Percentiles rank a stretch among this genome's conserved stretches.
Conservation (phyloP, 2,888 invertebrate genomes). For the Drosophila lacicola region DNA sequence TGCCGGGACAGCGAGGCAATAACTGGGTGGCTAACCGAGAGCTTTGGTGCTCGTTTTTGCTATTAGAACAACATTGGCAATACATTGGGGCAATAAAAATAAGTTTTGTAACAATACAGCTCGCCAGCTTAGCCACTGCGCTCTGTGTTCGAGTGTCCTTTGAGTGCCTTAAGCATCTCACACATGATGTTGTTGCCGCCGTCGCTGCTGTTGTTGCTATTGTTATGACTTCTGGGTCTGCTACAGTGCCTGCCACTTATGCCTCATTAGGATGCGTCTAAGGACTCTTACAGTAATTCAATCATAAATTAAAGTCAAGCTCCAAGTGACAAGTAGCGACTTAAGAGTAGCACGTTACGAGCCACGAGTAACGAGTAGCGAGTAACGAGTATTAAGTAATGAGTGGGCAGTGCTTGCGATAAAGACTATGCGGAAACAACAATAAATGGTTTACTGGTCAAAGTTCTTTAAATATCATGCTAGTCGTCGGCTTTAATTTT, state of each 20-base stretch:
- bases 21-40: slow-evolving; percentile 26
- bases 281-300: slow-evolving; percentile 71
- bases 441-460: background rate
- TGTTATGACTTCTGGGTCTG: slow-evolving; percentile 68
- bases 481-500: no score
- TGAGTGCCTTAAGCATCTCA: slow-evolving; percentile 54
- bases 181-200: slow-evolving; percentile 29
- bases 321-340: slow-evolving; percentile 49
- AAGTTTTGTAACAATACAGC: slow-evolving; percentile 72
- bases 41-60: slow-evolving; percentile 68
- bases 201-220: slow-evolving; percentile 17
- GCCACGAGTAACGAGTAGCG: background rate
- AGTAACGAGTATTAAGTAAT: slow-evolving; percentile 9
- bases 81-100: slow-evolving; percentile 79
- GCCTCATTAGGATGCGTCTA: slow-evolving; percentile 81
- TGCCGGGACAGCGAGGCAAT: slow-evolving; percentile 34
- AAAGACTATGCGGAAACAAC: background rate
- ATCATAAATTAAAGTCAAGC: slow-evolving; percentile 60
- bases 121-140: slow-evolving; percentile 36
- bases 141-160: slow-evolving; percentile 35
- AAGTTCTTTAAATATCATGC: background rate
- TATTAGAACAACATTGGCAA: slow-evolving; percentile 80
- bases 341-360: background rate
- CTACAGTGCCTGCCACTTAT: slow-evolving; percentile 75
- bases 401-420: background rate